These are phyloP conservation scores for Blastobasis lacticolella DNA, from an alignment of 2,888 invertebrate species.

Conservation along the genomic window DNA sequence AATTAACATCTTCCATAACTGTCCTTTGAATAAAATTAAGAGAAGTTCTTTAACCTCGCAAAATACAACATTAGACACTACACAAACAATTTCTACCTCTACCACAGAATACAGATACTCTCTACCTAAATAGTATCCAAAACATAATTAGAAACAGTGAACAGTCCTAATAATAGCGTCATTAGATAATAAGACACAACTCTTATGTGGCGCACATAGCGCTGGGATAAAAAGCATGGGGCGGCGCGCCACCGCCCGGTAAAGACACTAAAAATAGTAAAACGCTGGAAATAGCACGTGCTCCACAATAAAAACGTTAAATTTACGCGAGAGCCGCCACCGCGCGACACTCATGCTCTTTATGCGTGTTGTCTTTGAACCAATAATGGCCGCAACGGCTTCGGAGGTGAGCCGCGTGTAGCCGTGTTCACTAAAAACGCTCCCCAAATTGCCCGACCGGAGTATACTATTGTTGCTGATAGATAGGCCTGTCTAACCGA, in stretches of 20 bases:
- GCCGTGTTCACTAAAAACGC: too few relatives aligned
- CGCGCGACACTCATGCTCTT: slow-evolving; percentile 66
- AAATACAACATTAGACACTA: too few relatives aligned
- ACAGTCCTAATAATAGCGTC: slow-evolving; percentile 32
- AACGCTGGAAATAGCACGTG: slow-evolving; percentile 51
- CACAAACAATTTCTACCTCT: too few relatives aligned
- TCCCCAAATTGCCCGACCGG: too few relatives aligned
- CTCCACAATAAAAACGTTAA: slow-evolving; percentile 65
- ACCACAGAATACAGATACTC: too few relatives aligned
- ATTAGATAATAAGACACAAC: slow-evolving; percentile 18
- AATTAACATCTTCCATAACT: too few relatives aligned
- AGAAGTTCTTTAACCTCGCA: too few relatives aligned
- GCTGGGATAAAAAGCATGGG: slow-evolving; percentile 47
- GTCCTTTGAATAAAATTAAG: too few relatives aligned
- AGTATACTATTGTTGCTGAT: too few relatives aligned
- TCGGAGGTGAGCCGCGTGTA: too few relatives aligned
- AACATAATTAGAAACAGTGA: not conserved
- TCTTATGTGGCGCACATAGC: slow-evolving; percentile 26
- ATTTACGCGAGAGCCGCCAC: slow-evolving; percentile 62
- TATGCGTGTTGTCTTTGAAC: slow-evolving; percentile 69
- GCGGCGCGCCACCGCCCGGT: slow-evolving; percentile 49
- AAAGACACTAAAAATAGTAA: slow-evolving; percentile 53
- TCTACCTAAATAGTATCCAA: too few relatives aligned
- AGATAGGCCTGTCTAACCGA: too few relatives aligned
- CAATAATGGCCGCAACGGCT: slow-evolving; percentile 52